Conservation (phyloP, 2,888 invertebrate species). For the Conops quadrifasciatus region DNA sequence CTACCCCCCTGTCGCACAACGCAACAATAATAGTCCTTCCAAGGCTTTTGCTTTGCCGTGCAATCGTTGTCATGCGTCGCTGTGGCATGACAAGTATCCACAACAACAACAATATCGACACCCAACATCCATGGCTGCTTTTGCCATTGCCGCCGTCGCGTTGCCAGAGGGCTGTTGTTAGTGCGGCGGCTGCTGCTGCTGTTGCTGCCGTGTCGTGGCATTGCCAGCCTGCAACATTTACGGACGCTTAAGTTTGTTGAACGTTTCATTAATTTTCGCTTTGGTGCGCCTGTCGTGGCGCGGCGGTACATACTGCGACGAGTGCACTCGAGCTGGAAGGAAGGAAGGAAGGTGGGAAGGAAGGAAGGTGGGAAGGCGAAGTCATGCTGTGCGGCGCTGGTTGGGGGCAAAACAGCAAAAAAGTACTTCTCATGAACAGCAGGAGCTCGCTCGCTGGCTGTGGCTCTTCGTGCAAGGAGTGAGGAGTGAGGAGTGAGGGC, state of each 20-base stretch:
- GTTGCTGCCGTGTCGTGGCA: background rate
- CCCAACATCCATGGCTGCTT: slow-evolving; percentile 3
- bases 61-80: no score
- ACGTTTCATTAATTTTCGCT: slow-evolving; percentile 32
- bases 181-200: background rate
- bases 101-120: background rate
- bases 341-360: background rate
- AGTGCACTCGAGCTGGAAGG: background rate
- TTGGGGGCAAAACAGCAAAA: background rate
- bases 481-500: background rate
- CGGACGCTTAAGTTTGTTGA: slow-evolving; percentile 19
- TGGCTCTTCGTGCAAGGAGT: background rate
- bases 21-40: no score
- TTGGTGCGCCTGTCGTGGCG: slow-evolving; percentile 7
- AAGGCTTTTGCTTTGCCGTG: no score
- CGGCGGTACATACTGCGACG: background rate
- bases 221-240: slow-evolving; percentile 18
- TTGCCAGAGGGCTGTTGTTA: slow-evolving; percentile 1
- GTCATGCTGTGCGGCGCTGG: background rate
- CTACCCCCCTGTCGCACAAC: no score
- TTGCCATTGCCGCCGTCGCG: background rate
- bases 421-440: no score
- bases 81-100: no score
- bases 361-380: background rate
- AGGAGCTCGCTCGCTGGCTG: no score